Evolutionary conservation across 2,113 vertebrate genomes (phyloP).

Genomic region (Corythornis vintsioides): DNA sequence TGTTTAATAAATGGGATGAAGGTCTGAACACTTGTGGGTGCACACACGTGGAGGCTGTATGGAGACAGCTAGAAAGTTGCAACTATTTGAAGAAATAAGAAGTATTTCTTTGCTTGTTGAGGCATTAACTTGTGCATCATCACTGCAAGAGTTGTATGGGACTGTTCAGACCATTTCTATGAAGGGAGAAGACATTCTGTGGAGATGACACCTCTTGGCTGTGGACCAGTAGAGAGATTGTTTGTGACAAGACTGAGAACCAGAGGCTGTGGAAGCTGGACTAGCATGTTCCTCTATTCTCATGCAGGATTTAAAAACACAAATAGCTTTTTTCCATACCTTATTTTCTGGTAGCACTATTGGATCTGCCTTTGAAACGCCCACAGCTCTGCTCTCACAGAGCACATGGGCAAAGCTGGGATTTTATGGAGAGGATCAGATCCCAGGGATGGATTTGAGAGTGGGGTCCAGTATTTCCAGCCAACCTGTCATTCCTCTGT

Average conservation of each 20-base stretch:
- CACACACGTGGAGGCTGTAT: accelerated
- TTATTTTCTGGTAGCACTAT: not conserved
- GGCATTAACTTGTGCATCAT: not conserved
- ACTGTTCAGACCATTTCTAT: not conserved
- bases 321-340: not conserved
- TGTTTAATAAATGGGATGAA: not conserved
- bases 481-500: not conserved
- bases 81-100: not conserved
- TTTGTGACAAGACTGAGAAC: not conserved
- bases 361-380: not conserved
- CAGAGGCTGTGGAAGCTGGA: not conserved
- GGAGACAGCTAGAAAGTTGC: not conserved
- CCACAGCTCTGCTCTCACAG: not conserved
- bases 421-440: not conserved
- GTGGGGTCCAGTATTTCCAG: not conserved
- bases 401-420: not conserved
- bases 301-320: not conserved
- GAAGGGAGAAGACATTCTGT: not conserved
- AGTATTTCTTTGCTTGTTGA: not conserved
- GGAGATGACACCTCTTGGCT: not conserved
- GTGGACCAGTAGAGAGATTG: not conserved
- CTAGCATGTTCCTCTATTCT: not conserved
- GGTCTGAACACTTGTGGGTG: not conserved
- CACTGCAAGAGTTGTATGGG: not conserved
- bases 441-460: not conserved